These are phyloP conservation scores for Heteractis magnifica DNA, from an alignment of 92 coral and sea anemone species.

Conservation along the genomic window DNA sequence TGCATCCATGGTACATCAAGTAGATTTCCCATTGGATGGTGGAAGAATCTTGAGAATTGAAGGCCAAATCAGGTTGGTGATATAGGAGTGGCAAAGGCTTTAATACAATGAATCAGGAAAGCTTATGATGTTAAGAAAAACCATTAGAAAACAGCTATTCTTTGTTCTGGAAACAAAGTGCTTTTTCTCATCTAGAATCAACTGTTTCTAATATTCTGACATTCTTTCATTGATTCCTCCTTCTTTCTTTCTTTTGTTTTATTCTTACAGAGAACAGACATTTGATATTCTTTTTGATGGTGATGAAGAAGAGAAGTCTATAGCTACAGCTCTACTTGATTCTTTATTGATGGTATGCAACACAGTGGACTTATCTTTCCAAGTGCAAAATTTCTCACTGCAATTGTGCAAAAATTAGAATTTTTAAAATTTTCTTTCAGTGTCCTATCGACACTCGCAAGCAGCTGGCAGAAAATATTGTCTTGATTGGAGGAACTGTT, in stretches of 20 bases:
- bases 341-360: conserved; percentile 71
- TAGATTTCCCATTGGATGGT: conserved; percentile 97
- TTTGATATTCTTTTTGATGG: conserved; percentile 97
- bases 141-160: too few species aligned
- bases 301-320: conserved; percentile 90
- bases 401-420: neutral
- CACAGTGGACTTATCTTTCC: neutral
- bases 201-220: neutral
- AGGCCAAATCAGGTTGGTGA: conserved; percentile 86
- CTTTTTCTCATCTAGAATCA: too few species aligned
- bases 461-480: conserved; percentile 83
- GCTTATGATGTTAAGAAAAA: too few species aligned
- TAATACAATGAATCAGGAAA: too few species aligned
- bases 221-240: neutral
- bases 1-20: conserved; percentile 87
- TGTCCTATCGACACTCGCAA: conserved; percentile 94
- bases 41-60: conserved; percentile 92
- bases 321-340: conserved; percentile 84
- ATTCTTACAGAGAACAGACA: conserved; percentile 71
- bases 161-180: too few species aligned
- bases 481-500: conserved; percentile 89
- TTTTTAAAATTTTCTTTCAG: conserved; percentile 30
- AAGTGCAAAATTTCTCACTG: neutral
- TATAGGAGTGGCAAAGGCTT: neutral
- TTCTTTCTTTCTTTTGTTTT: neutral